phyloP scores from a whole-genome alignment of 2,797 vertebrate genomes.

The Eleutherodactylus coqui region DNA sequence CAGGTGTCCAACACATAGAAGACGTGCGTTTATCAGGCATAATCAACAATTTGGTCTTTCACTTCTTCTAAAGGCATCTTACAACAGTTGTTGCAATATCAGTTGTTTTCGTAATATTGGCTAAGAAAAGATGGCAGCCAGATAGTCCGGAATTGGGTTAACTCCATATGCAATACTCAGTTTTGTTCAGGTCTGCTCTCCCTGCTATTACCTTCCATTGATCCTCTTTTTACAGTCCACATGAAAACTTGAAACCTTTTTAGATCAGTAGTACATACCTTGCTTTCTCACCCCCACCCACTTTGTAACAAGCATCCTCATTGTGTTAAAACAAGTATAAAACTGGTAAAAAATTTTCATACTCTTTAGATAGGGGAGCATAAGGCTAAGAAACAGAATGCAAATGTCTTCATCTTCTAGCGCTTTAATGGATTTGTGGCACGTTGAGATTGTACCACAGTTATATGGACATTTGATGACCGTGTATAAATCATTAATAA shows the following conservation, averaged over 20 bases:
- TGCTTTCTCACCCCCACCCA: not conserved
- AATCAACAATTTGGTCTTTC: not conserved
- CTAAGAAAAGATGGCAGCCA: not conserved
- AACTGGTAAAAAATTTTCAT: conserved; percentile 24
- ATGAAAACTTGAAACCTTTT: conserved; percentile 52
- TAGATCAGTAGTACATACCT: not conserved
- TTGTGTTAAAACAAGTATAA: conserved; percentile 31
- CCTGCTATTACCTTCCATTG: conserved; percentile 3
- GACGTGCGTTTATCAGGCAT: not conserved
- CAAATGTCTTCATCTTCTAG: conserved; percentile 73
- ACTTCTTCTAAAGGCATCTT: not conserved
- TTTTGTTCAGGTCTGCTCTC: not conserved
- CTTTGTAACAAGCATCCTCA: conserved; percentile 15
- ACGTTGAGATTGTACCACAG: conserved; percentile 83
- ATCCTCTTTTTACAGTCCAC: not conserved
- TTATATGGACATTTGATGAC: conserved; percentile 78
- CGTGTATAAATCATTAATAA: conserved; percentile 83
- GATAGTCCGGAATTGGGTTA: not conserved
- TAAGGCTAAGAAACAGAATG: conserved; percentile 64
- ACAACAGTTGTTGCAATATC: not conserved
- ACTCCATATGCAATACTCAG: not conserved
- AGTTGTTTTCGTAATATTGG: not conserved
- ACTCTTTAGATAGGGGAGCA: conserved; percentile 4
- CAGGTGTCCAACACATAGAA: not conserved
- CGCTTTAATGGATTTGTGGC: conserved; percentile 78